Conservation (phyloP, 2,888 invertebrate genomes). For the Polydrusus tereticollis region DNA sequence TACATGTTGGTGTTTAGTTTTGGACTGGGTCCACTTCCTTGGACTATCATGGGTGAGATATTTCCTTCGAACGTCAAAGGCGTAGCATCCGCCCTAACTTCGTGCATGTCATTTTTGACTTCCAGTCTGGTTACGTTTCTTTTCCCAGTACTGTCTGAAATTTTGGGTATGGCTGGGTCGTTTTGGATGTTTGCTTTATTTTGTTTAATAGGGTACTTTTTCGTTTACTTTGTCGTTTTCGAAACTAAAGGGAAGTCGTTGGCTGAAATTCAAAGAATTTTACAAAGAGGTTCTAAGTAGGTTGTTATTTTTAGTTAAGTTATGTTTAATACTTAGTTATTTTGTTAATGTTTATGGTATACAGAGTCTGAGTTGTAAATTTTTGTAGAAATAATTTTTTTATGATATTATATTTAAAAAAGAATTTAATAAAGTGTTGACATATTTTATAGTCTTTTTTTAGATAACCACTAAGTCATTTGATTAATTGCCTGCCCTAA, state of each 20-base stretch:
- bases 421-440: too few species aligned
- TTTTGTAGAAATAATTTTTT: too few species aligned
- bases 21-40: constrained; percentile 77
- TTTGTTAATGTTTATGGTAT: not conserved
- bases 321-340: not conserved
- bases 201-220: constrained; percentile 51
- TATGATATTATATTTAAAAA: too few species aligned
- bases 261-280: constrained; percentile 78
- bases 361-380: too few species aligned
- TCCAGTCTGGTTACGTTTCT: constrained; percentile 83
- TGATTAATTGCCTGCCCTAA: too few species aligned
- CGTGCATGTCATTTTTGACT: constrained; percentile 80
- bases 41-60: constrained; percentile 80
- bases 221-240: constrained; percentile 55
- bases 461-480: too few species aligned
- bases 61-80: constrained; percentile 75
- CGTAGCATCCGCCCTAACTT: constrained; percentile 75
- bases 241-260: constrained; percentile 80
- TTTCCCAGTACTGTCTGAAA: constrained; percentile 72
- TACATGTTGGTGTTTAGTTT: constrained; percentile 79
- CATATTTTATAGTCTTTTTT: too few species aligned
- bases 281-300: constrained; percentile 44
- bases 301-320: not conserved
- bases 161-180: constrained; percentile 75
- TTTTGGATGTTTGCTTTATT: constrained; percentile 78